phyloP scores from a whole-genome alignment of 1,140 invertebrate species.

The Tenebrio molitor region DNA sequence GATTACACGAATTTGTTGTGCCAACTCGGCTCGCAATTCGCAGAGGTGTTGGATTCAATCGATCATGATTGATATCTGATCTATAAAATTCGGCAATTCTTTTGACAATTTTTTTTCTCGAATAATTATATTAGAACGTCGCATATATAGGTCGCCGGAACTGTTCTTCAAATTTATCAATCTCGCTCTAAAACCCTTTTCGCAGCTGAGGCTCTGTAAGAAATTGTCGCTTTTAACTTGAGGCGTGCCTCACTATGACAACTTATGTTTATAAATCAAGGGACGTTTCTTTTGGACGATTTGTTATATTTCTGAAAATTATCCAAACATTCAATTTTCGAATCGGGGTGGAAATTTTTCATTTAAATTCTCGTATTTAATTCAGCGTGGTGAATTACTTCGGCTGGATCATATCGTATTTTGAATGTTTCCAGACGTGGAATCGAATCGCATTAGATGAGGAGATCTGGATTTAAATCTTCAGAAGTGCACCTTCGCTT shows the following conservation, averaged over 20 bases:
- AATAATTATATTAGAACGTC: too few relatives aligned
- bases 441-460: constrained; percentile 18
- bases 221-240: constrained; percentile 36
- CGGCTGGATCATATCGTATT: constrained; percentile 24
- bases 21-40: background rate
- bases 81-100: too few relatives aligned
- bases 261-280: constrained; percentile 15
- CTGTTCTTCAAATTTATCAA: background rate
- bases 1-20: constrained; percentile 17
- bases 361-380: constrained; percentile 14
- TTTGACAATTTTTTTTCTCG: too few relatives aligned
- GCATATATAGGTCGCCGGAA: too few relatives aligned
- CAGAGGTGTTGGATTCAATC: constrained; percentile 26
- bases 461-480: constrained; percentile 15
- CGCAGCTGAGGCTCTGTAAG: constrained; percentile 9
- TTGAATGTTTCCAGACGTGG: constrained; percentile 12
- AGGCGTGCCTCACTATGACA: background rate
- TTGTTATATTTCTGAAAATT: constrained; percentile 2
- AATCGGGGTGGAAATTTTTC: background rate
- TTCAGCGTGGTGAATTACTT: constrained; percentile 4
- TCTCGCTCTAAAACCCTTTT: background rate
- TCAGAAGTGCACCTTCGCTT: too few relatives aligned
- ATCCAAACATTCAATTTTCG: background rate
- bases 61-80: too few relatives aligned
- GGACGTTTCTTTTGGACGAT: constrained; percentile 7